A percentile compares a stretch with the other conserved stretches of the same genome.
These are phyloP conservation scores for Acanthopleura granulata DNA, from an alignment of 2,888 invertebrate genomes.

Conservation along the genomic window DNA sequence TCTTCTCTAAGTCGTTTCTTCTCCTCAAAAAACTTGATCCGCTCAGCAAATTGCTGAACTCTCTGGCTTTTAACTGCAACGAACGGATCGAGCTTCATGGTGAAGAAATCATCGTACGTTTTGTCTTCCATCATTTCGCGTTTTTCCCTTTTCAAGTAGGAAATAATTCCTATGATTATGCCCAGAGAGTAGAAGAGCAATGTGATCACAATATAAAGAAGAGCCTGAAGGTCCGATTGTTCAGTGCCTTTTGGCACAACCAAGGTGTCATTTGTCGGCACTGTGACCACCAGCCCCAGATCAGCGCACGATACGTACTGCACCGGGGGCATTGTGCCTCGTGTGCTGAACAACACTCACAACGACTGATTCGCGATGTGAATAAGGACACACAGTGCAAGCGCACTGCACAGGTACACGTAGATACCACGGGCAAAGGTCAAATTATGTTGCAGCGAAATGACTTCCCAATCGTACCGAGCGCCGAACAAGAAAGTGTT, in stretches of 20 bases:
- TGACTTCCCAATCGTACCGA: no score
- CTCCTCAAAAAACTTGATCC: conserved; percentile 25
- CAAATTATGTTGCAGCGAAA: no score
- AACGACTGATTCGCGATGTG: no score
- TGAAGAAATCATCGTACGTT: conserved; percentile 62
- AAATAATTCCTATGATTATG: conserved; percentile 56
- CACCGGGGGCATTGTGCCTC: not conserved
- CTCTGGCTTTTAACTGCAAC: conserved; percentile 32
- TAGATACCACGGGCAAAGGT: no score
- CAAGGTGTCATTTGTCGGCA: not conserved
- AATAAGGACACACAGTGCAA: no score
- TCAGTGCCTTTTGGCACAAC: not conserved
- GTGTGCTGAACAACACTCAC: no score
- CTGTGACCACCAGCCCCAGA: not conserved
- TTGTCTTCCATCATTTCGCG: conserved; percentile 64
- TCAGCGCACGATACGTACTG: not conserved
- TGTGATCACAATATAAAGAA: conserved; percentile 61
- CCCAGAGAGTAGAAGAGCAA: conserved; percentile 59
- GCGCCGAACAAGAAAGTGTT: no score
- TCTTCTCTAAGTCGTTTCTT: not conserved
- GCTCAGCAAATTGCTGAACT: conserved; percentile 31
- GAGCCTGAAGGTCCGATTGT: conserved; percentile 46
- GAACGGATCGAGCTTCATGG: conserved; percentile 42
- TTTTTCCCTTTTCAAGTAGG: conserved; percentile 55
- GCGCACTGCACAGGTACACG: no score